Conservation (phyloP, 2,797 vertebrate genomes). For the Psittacula echo region DNA sequence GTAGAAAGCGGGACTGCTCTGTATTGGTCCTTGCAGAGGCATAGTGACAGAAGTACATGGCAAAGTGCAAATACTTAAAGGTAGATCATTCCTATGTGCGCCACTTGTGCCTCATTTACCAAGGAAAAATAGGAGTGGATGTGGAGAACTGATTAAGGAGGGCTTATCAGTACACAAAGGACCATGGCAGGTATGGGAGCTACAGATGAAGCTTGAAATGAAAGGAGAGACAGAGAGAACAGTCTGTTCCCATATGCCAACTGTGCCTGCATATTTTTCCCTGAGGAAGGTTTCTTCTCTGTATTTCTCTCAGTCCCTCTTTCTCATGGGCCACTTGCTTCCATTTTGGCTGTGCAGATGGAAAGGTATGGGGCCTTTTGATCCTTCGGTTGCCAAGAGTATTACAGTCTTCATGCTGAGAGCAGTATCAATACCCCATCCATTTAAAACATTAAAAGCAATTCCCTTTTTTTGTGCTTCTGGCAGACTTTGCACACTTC, state of each 20-base stretch:
- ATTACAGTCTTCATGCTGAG: conserved; percentile 1
- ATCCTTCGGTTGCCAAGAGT: conserved; percentile 22
- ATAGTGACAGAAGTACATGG: neutral
- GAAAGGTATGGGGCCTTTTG: neutral
- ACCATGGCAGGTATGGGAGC: neutral
- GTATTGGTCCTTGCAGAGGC: neutral
- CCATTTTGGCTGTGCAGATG: neutral
- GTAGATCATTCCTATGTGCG: neutral
- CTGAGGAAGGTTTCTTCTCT: neutral
- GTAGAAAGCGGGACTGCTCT: neutral
- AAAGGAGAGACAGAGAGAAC: neutral
- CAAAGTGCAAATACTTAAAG: neutral
- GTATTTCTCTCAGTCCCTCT: conserved; percentile 28
- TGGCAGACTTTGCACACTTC: neutral
- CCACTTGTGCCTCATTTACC: neutral
- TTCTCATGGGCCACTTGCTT: neutral
- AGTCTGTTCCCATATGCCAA: neutral
- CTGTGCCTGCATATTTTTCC: neutral
- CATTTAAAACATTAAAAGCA: neutral
- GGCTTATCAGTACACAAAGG: neutral
- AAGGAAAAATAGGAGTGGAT: neutral
- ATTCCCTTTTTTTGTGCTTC: neutral
- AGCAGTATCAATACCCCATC: neutral
- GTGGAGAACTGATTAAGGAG: neutral
- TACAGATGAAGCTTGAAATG: neutral